phyloP scores from a whole-genome alignment of 2,113 vertebrate species.

The Tricholaema leucomelas region DNA sequence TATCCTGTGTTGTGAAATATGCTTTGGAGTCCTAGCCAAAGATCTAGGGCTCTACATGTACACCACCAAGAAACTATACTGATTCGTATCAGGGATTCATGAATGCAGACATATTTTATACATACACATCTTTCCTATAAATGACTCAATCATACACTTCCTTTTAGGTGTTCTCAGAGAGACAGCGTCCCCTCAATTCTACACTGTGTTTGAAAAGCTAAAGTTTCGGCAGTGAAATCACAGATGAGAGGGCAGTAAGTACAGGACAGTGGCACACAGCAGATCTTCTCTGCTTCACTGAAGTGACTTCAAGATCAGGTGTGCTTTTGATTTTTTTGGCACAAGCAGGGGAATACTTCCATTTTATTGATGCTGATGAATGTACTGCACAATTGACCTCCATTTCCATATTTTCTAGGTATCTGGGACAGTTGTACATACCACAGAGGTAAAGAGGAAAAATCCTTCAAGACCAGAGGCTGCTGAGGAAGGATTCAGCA shows the following conservation, averaged over 20 bases:
- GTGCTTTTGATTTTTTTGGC: constrained; percentile 5
- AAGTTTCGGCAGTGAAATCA: background rate
- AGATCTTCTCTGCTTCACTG: background rate
- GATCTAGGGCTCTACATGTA: constrained; percentile 2
- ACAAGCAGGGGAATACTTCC: background rate
- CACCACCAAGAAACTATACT: constrained; percentile 1
- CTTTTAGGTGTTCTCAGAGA: background rate
- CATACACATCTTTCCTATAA: background rate
- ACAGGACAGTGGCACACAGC: background rate
- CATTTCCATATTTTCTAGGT: background rate
- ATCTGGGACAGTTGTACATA: background rate
- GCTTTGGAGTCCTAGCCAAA: constrained; percentile 49
- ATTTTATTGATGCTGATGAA: background rate
- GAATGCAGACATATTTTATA: constrained; percentile 7
- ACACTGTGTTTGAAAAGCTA: background rate
- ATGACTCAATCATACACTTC: constrained; percentile 3
- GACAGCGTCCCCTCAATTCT: background rate
- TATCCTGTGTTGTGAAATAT: constrained; percentile 49
- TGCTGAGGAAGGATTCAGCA: background rate
- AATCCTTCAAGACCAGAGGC: background rate
- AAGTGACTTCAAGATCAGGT: background rate
- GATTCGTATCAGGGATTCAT: constrained; percentile 18
- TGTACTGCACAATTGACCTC: background rate
- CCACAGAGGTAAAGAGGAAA: background rate
- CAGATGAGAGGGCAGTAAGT: background rate